Evolutionary conservation across 2,888 invertebrate species (phyloP).

Genomic region (Caenorhabditis afra): DNA sequence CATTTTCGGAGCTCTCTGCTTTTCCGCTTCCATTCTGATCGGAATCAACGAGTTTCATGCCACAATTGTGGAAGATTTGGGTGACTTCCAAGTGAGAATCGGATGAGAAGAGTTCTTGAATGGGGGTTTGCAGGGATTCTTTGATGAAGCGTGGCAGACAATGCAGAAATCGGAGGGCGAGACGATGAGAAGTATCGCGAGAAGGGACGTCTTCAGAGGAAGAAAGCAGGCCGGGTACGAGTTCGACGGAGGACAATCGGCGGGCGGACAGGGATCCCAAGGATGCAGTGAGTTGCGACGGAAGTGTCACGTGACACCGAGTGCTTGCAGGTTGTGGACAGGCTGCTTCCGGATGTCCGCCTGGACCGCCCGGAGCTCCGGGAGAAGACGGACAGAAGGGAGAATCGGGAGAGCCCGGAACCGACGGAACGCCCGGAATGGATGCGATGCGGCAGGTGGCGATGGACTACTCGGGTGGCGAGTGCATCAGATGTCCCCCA

Average conservation of each 20-base stretch:
- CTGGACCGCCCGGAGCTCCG: slow-evolving; percentile 21
- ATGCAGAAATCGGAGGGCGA: slow-evolving; percentile 45
- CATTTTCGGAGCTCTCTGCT: slow-evolving; percentile 32
- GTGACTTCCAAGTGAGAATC: slow-evolving; percentile 28
- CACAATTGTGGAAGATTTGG: slow-evolving; percentile 24
- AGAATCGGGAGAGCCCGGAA: slow-evolving; percentile 31
- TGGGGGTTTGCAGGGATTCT: slow-evolving; percentile 37
- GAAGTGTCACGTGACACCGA: no score
- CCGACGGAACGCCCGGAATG: slow-evolving; percentile 38
- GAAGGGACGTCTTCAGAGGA: slow-evolving; percentile 4
- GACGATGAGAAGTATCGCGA: slow-evolving; percentile 21
- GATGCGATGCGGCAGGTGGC: slow-evolving; percentile 50
- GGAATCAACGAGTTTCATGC: slow-evolving; percentile 37
- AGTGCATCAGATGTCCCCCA: slow-evolving; percentile 43
- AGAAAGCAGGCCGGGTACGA: slow-evolving; percentile 41
- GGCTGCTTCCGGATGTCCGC: slow-evolving; percentile 32
- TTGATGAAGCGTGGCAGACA: slow-evolving; percentile 48
- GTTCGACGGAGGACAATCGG: slow-evolving; percentile 28
- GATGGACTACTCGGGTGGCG: slow-evolving; percentile 50
- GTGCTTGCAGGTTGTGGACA: slow-evolving; percentile 17
- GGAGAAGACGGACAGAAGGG: slow-evolving; percentile 26
- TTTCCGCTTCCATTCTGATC: slow-evolving; percentile 31
- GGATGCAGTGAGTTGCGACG: slow-evolving; percentile 19
- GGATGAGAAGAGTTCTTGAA: no score
- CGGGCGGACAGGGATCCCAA: slow-evolving; percentile 8